A percentile compares a stretch with the other conserved stretches of the same genome.
phyloP scores from a whole-genome alignment of 2,888 invertebrate genomes.

The Lepidonotus clava region DNA sequence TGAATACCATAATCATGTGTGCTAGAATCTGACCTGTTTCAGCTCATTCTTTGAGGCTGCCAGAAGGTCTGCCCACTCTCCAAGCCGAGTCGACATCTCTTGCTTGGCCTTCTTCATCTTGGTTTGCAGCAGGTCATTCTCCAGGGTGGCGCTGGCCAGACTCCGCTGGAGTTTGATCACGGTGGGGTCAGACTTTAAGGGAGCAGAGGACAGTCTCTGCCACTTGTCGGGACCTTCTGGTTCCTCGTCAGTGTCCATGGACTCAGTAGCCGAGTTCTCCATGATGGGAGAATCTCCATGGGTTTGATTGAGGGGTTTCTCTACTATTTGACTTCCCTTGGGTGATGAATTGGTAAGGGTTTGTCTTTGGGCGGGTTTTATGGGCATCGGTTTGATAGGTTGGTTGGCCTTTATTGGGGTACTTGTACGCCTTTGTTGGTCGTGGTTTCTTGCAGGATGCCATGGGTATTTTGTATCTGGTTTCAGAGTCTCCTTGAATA shows the following conservation, averaged over 20 bases:
- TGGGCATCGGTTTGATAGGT: background rate
- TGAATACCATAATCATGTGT: too few species aligned
- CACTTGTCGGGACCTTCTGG: constrained; percentile 51
- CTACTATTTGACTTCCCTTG: background rate
- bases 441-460: background rate
- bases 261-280: constrained; percentile 41
- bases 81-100: constrained; percentile 72
- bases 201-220: constrained; percentile 24
- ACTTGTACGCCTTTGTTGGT: background rate
- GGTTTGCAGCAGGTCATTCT: constrained; percentile 73
- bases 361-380: background rate
- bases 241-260: constrained; percentile 39
- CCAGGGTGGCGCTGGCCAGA: constrained; percentile 72
- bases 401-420: constrained; percentile 17
- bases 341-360: background rate
- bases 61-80: constrained; percentile 65
- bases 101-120: constrained; percentile 72
- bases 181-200: constrained; percentile 66
- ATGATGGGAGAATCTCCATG: background rate
- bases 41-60: constrained; percentile 12
- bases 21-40: too few species aligned
- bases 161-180: constrained; percentile 74
- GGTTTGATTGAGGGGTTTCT: background rate
- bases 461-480: constrained; percentile 26
- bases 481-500: background rate